phyloP scores from a whole-genome alignment of 2,113 vertebrate species.

The Aphyosemion australe region DNA sequence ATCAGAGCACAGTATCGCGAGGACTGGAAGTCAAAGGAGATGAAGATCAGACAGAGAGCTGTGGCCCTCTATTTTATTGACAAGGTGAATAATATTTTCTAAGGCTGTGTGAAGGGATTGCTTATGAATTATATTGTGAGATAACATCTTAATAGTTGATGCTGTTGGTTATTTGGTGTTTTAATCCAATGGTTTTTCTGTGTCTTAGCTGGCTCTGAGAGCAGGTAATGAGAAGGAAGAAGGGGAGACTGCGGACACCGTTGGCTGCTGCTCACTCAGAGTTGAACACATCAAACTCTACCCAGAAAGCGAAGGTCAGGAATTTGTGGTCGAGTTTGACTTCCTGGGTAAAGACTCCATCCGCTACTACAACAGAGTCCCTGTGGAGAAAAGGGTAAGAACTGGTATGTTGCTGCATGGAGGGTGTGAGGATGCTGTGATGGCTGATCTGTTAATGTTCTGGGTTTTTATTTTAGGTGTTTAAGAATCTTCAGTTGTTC shows the following conservation, averaged over 20 bases:
- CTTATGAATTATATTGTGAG: too few species aligned
- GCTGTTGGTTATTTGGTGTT: background rate
- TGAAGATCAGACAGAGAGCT: constrained; percentile 94
- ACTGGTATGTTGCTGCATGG: background rate
- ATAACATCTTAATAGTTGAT: too few species aligned
- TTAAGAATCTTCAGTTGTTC: constrained; percentile 97
- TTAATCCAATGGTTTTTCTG: constrained; percentile 27
- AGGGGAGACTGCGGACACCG: constrained; percentile 96
- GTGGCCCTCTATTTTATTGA: constrained; percentile 98
- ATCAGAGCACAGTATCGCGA: constrained; percentile 92
- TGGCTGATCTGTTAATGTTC: background rate
- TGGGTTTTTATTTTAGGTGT: constrained; percentile 83
- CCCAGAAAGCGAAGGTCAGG: constrained; percentile 91
- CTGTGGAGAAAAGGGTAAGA: constrained; percentile 96
- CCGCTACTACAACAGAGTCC: constrained; percentile 98
- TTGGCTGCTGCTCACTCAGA: constrained; percentile 95
- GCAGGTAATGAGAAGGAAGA: constrained; percentile 99
- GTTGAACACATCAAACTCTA: constrained; percentile 95
- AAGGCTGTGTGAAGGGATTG: background rate
- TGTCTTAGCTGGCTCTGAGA: constrained; percentile 92
- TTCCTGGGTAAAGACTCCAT: constrained; percentile 98
- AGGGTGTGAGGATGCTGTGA: background rate
- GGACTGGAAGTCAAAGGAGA: constrained; percentile 99
- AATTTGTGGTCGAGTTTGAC: constrained; percentile 96
- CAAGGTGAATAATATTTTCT: constrained; percentile 80